Evolutionary conservation across 2,797 vertebrate genomes (phyloP).

Genomic region (Cygnus olor): DNA sequence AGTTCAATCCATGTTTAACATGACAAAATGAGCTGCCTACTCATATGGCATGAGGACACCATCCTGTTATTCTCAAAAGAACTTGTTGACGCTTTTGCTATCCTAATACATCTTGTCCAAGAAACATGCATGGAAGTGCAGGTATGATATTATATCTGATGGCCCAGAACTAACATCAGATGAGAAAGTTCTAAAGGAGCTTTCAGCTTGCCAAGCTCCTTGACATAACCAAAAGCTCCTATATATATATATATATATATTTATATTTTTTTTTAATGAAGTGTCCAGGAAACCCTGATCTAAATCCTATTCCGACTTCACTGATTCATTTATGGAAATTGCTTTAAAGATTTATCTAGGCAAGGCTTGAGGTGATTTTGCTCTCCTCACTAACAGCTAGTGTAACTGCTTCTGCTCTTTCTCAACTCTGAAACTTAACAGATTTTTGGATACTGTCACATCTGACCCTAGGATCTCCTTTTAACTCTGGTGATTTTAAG

Average conservation of each 20-base stretch:
- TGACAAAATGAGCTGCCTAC: neutral
- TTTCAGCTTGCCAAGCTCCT: neutral
- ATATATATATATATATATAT: neutral
- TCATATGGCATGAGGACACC: neutral
- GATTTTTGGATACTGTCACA: constrained; percentile 35
- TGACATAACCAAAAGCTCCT: neutral
- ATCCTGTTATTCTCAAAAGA: neutral
- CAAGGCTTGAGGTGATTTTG: neutral
- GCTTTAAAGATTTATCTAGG: neutral
- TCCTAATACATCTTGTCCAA: neutral
- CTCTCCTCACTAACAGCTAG: neutral
- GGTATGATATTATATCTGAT: neutral
- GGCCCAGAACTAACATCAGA: neutral
- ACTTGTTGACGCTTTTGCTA: neutral
- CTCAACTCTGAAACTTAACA: neutral
- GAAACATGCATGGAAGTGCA: neutral
- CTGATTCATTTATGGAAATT: neutral
- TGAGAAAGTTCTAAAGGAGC: neutral
- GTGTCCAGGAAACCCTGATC: neutral
- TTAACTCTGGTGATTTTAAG: constrained; percentile 58
- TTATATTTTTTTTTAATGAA: neutral
- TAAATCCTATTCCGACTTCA: neutral
- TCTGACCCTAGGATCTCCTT: constrained; percentile 49
- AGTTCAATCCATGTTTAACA: neutral
- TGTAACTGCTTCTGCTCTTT: neutral